Conservation (phyloP, 2,888 invertebrate genomes). For the Thumatha senex region DNA sequence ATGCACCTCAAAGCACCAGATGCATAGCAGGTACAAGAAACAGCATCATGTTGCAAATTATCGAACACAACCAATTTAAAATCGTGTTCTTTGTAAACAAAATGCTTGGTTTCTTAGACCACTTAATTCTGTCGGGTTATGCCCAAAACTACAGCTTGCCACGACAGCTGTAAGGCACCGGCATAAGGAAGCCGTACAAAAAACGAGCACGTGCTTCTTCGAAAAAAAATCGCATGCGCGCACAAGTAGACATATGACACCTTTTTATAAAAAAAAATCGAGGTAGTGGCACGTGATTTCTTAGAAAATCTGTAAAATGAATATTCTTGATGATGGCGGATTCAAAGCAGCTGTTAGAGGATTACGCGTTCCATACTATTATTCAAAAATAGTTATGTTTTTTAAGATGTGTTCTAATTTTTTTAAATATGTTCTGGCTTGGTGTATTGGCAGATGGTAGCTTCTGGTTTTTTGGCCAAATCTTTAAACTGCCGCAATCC, state of each 20-base stretch:
- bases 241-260: constrained; percentile 74
- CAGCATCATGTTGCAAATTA: constrained; percentile 79
- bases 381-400: constrained; percentile 9
- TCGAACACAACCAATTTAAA: constrained; percentile 42
- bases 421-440: constrained; percentile 6
- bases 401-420: constrained; percentile 1
- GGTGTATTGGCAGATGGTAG: constrained; percentile 6
- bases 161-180: constrained; percentile 76
- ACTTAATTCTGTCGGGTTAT: constrained; percentile 45
- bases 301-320: constrained; percentile 58
- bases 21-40: constrained; percentile 72
- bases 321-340: constrained; percentile 53
- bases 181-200: constrained; percentile 70
- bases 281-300: constrained; percentile 60
- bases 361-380: constrained; percentile 4
- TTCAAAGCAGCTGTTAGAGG: constrained; percentile 42
- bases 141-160: constrained; percentile 74
- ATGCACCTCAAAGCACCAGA: constrained; percentile 74
- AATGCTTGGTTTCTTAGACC: constrained; percentile 6
- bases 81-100: constrained; percentile 8
- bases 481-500: too few relatives aligned
- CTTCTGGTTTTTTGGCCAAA: neutral
- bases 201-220: constrained; percentile 69
- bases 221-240: constrained; percentile 76
- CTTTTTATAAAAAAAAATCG: constrained; percentile 53